These are phyloP conservation scores for Corapipo altera DNA, from an alignment of 2,113 vertebrate genomes.

Conservation along the genomic window DNA sequence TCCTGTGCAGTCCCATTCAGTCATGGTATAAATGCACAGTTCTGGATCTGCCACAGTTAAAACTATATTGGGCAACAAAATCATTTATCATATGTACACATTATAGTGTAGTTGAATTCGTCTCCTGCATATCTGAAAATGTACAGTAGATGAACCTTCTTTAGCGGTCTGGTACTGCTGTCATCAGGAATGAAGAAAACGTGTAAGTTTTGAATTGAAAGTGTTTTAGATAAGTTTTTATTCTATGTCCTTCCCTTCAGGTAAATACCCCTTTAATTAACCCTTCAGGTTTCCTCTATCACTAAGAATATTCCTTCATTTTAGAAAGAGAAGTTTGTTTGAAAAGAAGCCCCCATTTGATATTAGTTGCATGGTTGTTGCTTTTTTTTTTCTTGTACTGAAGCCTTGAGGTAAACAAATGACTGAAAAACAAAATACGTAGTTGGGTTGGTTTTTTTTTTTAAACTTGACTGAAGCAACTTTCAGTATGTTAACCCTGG, in stretches of 20 bases:
- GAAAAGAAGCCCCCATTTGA: not conserved
- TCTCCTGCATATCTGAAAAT: not conserved
- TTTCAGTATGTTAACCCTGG: not conserved
- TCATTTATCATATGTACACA: not conserved
- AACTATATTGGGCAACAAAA: not conserved
- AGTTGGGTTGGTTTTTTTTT: not conserved
- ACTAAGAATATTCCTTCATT: not conserved
- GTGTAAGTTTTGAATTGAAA: not conserved
- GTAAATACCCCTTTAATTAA: not conserved
- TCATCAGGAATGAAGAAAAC: not conserved
- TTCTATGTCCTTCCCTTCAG: not conserved
- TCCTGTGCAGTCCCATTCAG: not conserved
- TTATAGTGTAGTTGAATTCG: not conserved
- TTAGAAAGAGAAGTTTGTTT: not conserved
- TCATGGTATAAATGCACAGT: conserved; percentile 20
- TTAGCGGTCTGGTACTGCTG: not conserved
- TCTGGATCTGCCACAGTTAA: conserved; percentile 3
- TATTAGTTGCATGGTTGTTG: not conserved
- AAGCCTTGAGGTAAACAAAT: not conserved
- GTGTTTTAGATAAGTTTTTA: not conserved
- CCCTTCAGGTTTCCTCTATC: not conserved
- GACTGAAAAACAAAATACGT: not conserved
- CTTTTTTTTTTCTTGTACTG: not conserved
- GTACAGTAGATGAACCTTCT: not conserved
- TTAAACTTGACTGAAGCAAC: not conserved